Evolutionary conservation across 1,140 invertebrate species (phyloP), one percentile per base, ranked within the genome.

Genomic region (Linepithema humile): DNA sequence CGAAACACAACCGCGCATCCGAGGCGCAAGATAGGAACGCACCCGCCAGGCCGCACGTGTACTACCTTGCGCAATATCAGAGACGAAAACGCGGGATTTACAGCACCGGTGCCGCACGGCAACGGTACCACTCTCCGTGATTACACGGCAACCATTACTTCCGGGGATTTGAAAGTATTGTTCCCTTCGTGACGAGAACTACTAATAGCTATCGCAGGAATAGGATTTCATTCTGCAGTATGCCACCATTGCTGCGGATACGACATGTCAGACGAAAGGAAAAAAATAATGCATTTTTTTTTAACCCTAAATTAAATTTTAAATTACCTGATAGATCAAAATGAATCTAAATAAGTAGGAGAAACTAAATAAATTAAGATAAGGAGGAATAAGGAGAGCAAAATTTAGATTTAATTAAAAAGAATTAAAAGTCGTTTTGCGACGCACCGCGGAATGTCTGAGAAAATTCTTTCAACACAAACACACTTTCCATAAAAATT

Each of bases 41-140:
- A 77, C 7, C 40, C 74, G 2, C 26, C 50, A 17, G n/a, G 26
- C 57, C 40, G 29, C 40, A 29, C 35, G 20, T 48, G 29, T 32
- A 9, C 43, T 78, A 75, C 40, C 59, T 75, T 60, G 72, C 43
- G 43, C 73, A 77, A 48, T 43, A 82, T 82, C 53, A 53, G 69
- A 60, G 78, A 73, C 78, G 78, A 82, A 57, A 70, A 59, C 78
- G 78, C 53, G 50, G 64, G 55, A 82, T 82, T 82, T 82, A 82
- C 69, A 38, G 45, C 74, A 40, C 73, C 35, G 50, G 29, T 53
- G 48, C 67, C 53, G 35, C 53, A 73, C 32, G 50, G 23, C 32
- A 78, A 62, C 73, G 40, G 29, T 55, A 78, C 75, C 62, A 78
- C 75, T 78, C 75, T 78, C 75, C 45, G 32, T 78, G 75, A 69